Conservation (phyloP, 2,113 vertebrate genomes). For the Thermophis baileyi region DNA sequence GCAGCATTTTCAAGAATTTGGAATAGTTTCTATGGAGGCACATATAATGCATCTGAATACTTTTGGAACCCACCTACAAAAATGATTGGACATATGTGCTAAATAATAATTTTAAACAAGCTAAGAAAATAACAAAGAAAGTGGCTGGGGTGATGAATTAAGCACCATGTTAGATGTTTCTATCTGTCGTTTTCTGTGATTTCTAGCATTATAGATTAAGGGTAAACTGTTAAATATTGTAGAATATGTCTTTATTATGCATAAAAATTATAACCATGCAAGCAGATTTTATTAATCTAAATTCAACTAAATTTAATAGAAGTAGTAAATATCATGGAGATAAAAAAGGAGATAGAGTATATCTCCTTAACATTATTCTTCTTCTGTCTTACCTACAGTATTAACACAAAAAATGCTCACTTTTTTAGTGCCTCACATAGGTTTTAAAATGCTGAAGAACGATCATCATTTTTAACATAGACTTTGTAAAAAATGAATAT, state of each 20-base stretch:
- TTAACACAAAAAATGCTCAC: conserved; percentile 41
- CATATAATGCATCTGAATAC: not conserved
- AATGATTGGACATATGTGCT: conserved; percentile 6
- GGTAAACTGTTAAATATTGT: conserved; percentile 48
- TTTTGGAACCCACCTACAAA: not conserved
- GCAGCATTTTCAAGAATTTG: not conserved
- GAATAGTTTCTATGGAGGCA: not conserved
- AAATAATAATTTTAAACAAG: conserved; percentile 31
- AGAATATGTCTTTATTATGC: conserved; percentile 36
- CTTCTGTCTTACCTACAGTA: conserved; percentile 28
- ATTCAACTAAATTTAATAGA: conserved; percentile 33
- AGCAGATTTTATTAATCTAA: conserved; percentile 54
- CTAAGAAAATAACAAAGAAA: conserved; percentile 52
- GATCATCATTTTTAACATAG: not conserved
- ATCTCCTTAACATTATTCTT: conserved; percentile 35
- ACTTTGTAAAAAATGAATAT: conserved; percentile 51
- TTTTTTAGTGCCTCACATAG: conserved; percentile 45
- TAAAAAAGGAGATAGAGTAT: conserved; percentile 28
- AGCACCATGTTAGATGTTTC: conserved; percentile 39
- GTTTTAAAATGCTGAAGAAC: conserved; percentile 49
- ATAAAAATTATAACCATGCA: conserved; percentile 55
- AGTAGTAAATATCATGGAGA: conserved; percentile 39
- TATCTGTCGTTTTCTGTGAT: conserved; percentile 60
- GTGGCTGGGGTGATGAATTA: conserved; percentile 50
- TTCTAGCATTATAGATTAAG: conserved; percentile 63